Base-by-base conservation (phyloP, 2,888 invertebrate genomes). In the Xanthorhoe designata region DNA sequence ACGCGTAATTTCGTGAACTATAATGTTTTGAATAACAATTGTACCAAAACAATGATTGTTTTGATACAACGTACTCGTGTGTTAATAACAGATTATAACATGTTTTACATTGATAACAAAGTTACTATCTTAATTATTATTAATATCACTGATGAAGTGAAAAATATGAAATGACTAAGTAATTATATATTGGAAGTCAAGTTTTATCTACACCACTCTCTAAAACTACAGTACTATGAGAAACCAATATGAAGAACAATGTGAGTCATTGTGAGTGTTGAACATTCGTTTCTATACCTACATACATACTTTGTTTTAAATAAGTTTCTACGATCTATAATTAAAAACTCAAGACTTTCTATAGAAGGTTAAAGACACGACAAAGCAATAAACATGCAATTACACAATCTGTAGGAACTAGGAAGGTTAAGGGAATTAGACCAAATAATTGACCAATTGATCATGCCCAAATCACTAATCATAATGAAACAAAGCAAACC, bases 401-500 rank as follows among this genome's bases (percentile, higher is more conserved):
- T 2, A 58, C 18, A 15, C 5, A 50, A 58, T 32, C 32, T 32
- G 32, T 58, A 42, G 38, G 49, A 18, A 35, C 10, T 49, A 35
- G 10, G 24, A 62, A 67, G 67, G 67, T 62, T 66, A 59, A 50
- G 51, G 35, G 64, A 71, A 72, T 66, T 68, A 65, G 63, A 68
- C 68, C 68, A 61, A 59, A 47, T 42, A 58, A 65, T 70, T 70
- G 59, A 66, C 55, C 62, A 66, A 74, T 70, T 67, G 65, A 52
- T 52, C 61, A 53, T 45, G 42, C 52, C 61, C 66, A 66, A 68
- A 64, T 62, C 8, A 67, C 69, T 61, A 71, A 71, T 73, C 63
- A 53, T 70, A 71, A 74, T 74, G 64, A 71, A 67, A 72, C 72
- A 72, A 74, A 70, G 65, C 61, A 13, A 57, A 66, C 74, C 72